Percentiles rank a stretch among this genome's conserved stretches.
Evolutionary conservation across 2,797 vertebrate species (phyloP).

Genomic region (Sebastes alutus): DNA sequence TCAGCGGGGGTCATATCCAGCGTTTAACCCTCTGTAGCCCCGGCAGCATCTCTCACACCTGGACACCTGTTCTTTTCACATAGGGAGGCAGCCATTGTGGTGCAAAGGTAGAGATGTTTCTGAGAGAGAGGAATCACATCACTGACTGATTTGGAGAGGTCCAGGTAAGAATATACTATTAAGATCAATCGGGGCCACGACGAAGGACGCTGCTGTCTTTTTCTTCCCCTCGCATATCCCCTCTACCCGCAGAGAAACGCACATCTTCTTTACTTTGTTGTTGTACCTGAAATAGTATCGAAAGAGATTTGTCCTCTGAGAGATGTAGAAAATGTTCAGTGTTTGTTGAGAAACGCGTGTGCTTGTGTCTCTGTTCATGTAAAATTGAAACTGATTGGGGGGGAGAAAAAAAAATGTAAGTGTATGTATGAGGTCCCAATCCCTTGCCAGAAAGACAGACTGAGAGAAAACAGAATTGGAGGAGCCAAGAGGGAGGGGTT

Average conservation of each 20-base stretch:
- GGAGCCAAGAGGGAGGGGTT: slow-evolving; percentile 69
- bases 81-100: slow-evolving; percentile 2
- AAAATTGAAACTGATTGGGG: slow-evolving; percentile 37
- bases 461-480: slow-evolving; percentile 59
- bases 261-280: neutral
- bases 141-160: neutral
- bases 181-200: neutral
- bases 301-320: slow-evolving; percentile 17
- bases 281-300: too few species aligned
- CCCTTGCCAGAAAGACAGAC: slow-evolving; percentile 65
- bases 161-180: neutral
- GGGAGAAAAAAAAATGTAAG: neutral
- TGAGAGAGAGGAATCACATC: neutral
- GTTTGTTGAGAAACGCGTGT: slow-evolving; percentile 16
- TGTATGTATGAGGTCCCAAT: slow-evolving; percentile 56
- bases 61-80: slow-evolving; percentile 64
- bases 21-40: slow-evolving; percentile 72
- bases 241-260: neutral
- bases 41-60: slow-evolving; percentile 54
- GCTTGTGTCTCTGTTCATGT: slow-evolving; percentile 29
- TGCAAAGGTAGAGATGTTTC: slow-evolving; percentile 11
- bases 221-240: neutral
- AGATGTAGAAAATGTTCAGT: slow-evolving; percentile 11
- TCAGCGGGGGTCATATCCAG: slow-evolving; percentile 68
- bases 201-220: neutral